Evolutionary conservation across 2,113 vertebrate species (phyloP), one percentile per base, ranked within the genome.

Genomic region (Patagioenas fasciata): DNA sequence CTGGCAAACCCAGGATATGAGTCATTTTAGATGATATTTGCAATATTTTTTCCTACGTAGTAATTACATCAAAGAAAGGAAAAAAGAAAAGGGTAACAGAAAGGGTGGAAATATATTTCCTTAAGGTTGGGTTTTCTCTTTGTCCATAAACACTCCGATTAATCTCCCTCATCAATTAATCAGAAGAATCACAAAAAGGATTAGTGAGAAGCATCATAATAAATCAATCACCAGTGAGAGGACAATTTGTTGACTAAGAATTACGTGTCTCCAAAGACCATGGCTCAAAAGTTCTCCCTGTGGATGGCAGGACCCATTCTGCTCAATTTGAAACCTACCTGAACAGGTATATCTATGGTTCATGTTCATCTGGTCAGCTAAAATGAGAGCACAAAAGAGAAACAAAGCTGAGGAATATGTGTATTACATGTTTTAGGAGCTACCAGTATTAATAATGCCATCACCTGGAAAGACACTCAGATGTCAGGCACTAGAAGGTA

Each of bases 1-100:
- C 82, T 50, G 88, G 84, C 91, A 86, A 97, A 93, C 71, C 50
- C 97, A 96, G 97, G 97, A 97, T 96, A 91, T 98, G 97, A 97
- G 91, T 98, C 97, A 97, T 60, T 91, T 88, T 71, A 91, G 60
- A 66, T 3, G 84, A 84, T 94, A 91, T 88, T 93, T 95, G 74
- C 85, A 96, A n/a, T 95, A 91, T 96, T 95, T 85, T 94, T 95
- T 89, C 95, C 94, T 95, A 88, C 23, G 1, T 93, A 84, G 40
- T 78, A 93, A 85, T 80, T 96, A 92, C 65, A 60, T 86, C 32
- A 81, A 90, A 91, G 65, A 60, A 11, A 72, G 16, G 36, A 2
- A 90, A 81, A 78, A 66, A 71, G 81, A 36, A 80, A 80, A 70
- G 15, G 2, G 12, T 38, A 71, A 74, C 25, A 90, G 44, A 88